A percentile compares a stretch with the other conserved stretches of the same genome.
Evolutionary conservation across 2,797 vertebrate genomes (phyloP).

Genomic region (Crocidura indochinensis): DNA sequence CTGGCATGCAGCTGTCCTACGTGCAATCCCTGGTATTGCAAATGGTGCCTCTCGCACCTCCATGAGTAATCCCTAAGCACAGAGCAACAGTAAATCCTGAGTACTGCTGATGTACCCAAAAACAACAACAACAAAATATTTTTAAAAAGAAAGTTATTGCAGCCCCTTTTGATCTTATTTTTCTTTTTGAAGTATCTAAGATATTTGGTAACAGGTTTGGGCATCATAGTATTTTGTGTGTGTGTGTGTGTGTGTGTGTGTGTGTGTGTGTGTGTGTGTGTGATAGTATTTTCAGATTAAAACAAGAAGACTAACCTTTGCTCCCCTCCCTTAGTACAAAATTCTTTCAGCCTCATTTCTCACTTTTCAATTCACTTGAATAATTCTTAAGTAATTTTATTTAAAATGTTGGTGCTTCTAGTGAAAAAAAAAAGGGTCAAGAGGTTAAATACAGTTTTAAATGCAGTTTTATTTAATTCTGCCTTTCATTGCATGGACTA

Average conservation of each 20-base stretch:
- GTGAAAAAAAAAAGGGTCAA: constrained; percentile 7
- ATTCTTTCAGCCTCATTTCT: constrained; percentile 17
- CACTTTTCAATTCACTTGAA: constrained; percentile 56
- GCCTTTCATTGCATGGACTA: constrained; percentile 23
- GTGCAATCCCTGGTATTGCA: too few species aligned
- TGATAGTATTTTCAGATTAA: constrained; percentile 51
- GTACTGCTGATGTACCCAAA: too few species aligned
- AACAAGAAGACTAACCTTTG: constrained; percentile 58
- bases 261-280: background rate
- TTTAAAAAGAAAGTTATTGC: background rate
- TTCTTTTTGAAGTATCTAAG: constrained; percentile 65
- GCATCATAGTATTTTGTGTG: constrained; percentile 23
- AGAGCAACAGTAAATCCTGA: too few species aligned
- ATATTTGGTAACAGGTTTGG: constrained; percentile 53
- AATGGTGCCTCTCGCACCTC: too few species aligned
- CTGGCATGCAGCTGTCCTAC: too few species aligned
- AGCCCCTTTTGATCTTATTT: background rate
- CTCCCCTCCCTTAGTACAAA: background rate
- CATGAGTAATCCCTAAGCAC: too few species aligned
- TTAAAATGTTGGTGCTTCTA: constrained; percentile 73
- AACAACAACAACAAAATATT: too few species aligned
- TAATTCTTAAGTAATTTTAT: constrained; percentile 72
- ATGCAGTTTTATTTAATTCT: constrained; percentile 64
- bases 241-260: background rate
- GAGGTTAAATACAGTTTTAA: constrained; percentile 62